These are phyloP conservation scores for Beaufortia kweichowensis DNA, from an alignment of 2,113 vertebrate species.

Conservation along the genomic window DNA sequence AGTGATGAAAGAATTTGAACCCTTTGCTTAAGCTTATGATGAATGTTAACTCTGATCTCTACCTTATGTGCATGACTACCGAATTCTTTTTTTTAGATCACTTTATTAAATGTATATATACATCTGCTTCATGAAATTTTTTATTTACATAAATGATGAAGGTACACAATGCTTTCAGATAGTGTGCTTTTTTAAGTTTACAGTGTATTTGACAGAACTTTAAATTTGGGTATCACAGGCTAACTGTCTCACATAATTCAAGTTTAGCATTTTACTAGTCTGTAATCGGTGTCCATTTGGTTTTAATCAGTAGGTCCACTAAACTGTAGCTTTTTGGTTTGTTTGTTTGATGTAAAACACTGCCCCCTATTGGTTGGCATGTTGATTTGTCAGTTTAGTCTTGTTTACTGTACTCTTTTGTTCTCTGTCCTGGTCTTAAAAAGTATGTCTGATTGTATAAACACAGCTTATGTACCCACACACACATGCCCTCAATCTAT, in stretches of 20 bases:
- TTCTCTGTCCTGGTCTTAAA: conserved; percentile 69
- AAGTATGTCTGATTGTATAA: conserved; percentile 63
- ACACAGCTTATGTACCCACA: conserved; percentile 54
- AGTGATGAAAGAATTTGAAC: not conserved
- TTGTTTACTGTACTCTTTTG: conserved; percentile 64
- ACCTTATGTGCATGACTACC: not conserved
- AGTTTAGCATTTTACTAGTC: not conserved
- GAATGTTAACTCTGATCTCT: not conserved
- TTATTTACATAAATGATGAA: no score
- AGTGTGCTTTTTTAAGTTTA: no score
- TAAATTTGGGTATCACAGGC: no score
- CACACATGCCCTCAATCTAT: not conserved
- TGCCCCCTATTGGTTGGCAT: conserved; percentile 74
- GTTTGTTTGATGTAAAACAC: conserved; percentile 54
- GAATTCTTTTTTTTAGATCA: no score
- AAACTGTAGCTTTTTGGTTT: not conserved
- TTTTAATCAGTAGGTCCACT: not conserved
- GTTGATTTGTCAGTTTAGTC: conserved; percentile 64
- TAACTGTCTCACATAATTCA: no score
- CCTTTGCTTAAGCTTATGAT: not conserved
- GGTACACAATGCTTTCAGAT: no score
- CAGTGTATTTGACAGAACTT: no score
- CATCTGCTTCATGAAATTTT: no score
- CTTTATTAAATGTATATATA: no score
- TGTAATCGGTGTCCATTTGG: not conserved